A percentile compares a stretch with the other conserved stretches of the same genome.
Conservation (phyloP, 2,888 invertebrate genomes). For the Drosophila macrospina region DNA sequence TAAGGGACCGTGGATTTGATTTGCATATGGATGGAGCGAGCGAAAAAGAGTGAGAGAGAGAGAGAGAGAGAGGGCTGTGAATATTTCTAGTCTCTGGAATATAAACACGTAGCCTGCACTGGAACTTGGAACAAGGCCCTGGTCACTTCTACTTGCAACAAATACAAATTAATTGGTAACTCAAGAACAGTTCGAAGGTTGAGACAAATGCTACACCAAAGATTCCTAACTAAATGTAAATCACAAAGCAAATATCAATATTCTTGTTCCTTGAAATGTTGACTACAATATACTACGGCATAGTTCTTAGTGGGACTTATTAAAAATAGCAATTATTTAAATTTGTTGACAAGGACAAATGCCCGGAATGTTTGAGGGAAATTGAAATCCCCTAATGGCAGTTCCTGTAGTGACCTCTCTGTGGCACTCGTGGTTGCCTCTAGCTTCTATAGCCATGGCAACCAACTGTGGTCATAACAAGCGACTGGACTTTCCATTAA, state of each 20-base stretch:
- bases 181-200: constrained; percentile 20
- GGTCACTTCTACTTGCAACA: constrained; percentile 35
- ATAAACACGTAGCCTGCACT: constrained; percentile 54
- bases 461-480: constrained; percentile 75
- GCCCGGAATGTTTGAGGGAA: constrained; percentile 16
- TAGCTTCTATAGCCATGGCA: constrained; percentile 61
- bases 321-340: background rate
- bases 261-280: background rate
- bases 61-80: constrained; percentile 55
- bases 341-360: constrained; percentile 19
- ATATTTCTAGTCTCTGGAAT: constrained; percentile 74
- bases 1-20: constrained; percentile 75
- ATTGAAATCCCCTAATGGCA: constrained; percentile 55
- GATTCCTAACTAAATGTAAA: background rate
- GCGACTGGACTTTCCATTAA: constrained; percentile 78
- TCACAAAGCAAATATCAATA: background rate
- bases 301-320: background rate
- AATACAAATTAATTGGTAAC: constrained; percentile 45
- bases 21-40: constrained; percentile 67
- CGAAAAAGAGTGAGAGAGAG: constrained; percentile 44
- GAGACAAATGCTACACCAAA: background rate
- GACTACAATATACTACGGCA: background rate
- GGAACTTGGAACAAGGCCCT: constrained; percentile 63
- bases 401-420: constrained; percentile 61
- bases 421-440: constrained; percentile 43